Percentiles rank a stretch among this genome's conserved stretches.
Conservation (phyloP, 30 jellyfish, hydroid and myxozoan species). For the Aurelia sp. region DNA sequence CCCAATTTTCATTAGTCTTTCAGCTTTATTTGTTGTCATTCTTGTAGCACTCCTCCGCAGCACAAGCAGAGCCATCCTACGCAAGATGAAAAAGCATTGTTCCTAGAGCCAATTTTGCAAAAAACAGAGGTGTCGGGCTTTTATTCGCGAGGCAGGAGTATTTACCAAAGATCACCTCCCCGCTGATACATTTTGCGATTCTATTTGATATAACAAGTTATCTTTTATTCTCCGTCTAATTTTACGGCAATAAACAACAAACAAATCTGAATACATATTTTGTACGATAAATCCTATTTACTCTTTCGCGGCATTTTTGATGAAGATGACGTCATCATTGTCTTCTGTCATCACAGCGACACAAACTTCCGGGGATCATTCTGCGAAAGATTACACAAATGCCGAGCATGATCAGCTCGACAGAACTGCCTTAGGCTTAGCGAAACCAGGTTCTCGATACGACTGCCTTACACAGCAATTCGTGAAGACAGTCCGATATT, state of each 20-base stretch:
- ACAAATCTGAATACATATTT: conserved; percentile 24
- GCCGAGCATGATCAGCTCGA: conserved; percentile 29
- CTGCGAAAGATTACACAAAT: conserved; percentile 34
- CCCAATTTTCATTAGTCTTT: too few species aligned
- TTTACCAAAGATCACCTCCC: too few species aligned
- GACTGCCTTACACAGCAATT: too few species aligned
- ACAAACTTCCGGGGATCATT: conserved; percentile 33
- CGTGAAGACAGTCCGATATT: too few species aligned
- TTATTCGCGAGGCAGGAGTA: too few species aligned
- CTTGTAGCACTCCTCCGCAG: too few species aligned
- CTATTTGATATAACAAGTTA: conserved; percentile 24
- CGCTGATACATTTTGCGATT: neutral
- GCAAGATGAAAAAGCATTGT: too few species aligned
- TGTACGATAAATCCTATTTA: conserved; percentile 26
- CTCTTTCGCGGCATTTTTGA: conserved; percentile 27
- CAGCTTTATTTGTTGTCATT: too few species aligned
- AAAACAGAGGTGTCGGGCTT: too few species aligned
- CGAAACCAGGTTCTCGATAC: too few species aligned
- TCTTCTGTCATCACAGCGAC: conserved; percentile 10
- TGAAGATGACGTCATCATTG: conserved; percentile 36
- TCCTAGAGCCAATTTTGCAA: too few species aligned
- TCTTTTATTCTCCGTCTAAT: conserved; percentile 33
- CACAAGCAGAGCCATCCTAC: too few species aligned
- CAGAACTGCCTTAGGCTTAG: conserved; percentile 15
- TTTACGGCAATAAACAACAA: conserved; percentile 27